Evolutionary conservation across 2,888 invertebrate genomes (phyloP).

Genomic region (Lasioglossum leucozonium): DNA sequence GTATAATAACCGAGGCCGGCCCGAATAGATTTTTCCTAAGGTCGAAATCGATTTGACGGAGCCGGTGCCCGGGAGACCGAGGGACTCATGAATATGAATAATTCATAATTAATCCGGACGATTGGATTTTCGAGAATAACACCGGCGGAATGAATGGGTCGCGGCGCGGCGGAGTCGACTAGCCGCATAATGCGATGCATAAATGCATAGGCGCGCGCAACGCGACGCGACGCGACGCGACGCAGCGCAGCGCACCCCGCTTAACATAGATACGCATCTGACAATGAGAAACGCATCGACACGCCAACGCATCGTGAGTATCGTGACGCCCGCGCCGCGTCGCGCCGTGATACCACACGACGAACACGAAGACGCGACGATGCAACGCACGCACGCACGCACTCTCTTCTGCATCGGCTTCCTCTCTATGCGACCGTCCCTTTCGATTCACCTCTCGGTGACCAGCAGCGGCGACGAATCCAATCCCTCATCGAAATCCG

Average conservation of each 20-base stretch:
- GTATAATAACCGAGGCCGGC: neutral
- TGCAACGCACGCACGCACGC: conserved; percentile 54
- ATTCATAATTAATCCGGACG: conserved; percentile 52
- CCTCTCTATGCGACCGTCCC: conserved; percentile 17
- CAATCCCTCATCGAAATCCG: conserved; percentile 29
- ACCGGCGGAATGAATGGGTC: conserved; percentile 46
- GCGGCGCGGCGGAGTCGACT: conserved; percentile 45
- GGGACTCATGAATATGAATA: conserved; percentile 53
- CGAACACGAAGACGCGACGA: conserved; percentile 64
- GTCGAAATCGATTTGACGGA: conserved; percentile 21
- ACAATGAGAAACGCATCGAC: conserved; percentile 78
- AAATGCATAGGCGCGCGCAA: conserved; percentile 66
- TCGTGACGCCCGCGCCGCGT: conserved; percentile 21
- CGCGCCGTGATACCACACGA: conserved; percentile 25
- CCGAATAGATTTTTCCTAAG: conserved; percentile 2
- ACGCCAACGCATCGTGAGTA: conserved; percentile 71
- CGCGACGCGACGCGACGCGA: conserved; percentile 66
- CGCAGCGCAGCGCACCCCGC: conserved; percentile 69
- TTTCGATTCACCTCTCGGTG: neutral
- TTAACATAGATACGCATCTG: conserved; percentile 81
- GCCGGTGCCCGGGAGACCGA: neutral
- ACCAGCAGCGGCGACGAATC: neutral
- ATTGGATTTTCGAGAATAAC: conserved; percentile 34
- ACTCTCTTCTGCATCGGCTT: conserved; percentile 17
- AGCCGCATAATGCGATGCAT: conserved; percentile 21